Conservation (phyloP, 2,113 vertebrate species). For the Elaphurus davidianus region DNA sequence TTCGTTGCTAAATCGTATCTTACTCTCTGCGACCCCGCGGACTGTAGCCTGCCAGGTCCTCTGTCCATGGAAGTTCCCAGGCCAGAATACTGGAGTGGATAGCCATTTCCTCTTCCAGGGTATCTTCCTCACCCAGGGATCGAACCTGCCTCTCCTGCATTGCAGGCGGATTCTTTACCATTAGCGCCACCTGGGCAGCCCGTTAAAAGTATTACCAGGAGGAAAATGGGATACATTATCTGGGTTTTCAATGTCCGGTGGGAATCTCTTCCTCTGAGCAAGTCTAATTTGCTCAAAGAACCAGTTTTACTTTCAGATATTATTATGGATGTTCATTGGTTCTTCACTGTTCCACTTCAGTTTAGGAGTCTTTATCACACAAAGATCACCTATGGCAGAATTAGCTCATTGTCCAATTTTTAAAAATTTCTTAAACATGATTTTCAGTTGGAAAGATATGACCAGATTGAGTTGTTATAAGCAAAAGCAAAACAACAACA, state of each 20-base stretch:
- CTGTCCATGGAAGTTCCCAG: no score
- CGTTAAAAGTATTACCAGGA: background rate
- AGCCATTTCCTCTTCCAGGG: no score
- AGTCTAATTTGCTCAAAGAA: background rate
- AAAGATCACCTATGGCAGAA: background rate
- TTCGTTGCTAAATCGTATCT: no score
- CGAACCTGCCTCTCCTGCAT: no score
- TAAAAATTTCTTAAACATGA: background rate
- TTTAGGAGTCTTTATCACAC: background rate
- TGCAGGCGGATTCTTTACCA: no score
- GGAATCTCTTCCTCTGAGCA: background rate
- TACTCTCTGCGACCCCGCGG: no score
- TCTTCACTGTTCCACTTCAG: background rate
- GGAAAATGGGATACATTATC: background rate
- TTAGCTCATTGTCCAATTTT: background rate
- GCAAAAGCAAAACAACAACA: background rate
- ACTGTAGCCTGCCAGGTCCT: no score
- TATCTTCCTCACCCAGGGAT: no score
- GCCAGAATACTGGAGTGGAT: no score
- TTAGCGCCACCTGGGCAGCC: background rate
- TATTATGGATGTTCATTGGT: background rate
- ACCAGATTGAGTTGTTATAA: background rate
- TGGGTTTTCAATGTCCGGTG: background rate
- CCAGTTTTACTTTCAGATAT: background rate
- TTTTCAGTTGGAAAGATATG: background rate